Evolutionary conservation across 2,888 invertebrate genomes (phyloP).

Genomic region (Mactromeris polynyma): DNA sequence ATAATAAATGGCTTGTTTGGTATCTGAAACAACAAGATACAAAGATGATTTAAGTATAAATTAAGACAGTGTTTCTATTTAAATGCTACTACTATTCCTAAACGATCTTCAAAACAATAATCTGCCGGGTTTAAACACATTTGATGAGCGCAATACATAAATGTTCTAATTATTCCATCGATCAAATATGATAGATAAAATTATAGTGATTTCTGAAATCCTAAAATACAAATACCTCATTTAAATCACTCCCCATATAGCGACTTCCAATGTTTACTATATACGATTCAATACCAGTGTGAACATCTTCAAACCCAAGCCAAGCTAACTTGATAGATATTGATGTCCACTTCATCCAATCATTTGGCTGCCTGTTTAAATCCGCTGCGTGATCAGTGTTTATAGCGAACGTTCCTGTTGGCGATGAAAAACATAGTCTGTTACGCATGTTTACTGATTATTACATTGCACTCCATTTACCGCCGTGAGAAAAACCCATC

Average conservation of each 20-base stretch:
- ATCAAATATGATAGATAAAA: background rate
- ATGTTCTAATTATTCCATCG: background rate
- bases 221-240: conserved; percentile 43
- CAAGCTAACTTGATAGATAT: conserved; percentile 56
- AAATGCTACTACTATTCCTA: too few relatives aligned
- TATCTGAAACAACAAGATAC: background rate
- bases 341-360: conserved; percentile 63
- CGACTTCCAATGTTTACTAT: conserved; percentile 58
- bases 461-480: too few relatives aligned
- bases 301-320: conserved; percentile 69
- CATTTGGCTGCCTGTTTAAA: conserved; percentile 49
- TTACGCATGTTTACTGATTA: too few relatives aligned
- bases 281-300: conserved; percentile 64
- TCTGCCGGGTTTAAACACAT: too few relatives aligned
- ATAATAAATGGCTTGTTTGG: background rate
- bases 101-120: too few relatives aligned
- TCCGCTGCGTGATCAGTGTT: conserved; percentile 65
- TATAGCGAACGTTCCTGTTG: conserved; percentile 64
- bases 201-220: background rate
- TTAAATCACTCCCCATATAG: conserved; percentile 57
- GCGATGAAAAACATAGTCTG: too few relatives aligned
- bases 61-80: too few relatives aligned
- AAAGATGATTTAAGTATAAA: too few relatives aligned
- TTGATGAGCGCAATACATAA: background rate
- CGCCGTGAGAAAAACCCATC: too few relatives aligned